Conservation (phyloP, 1,140 invertebrate genomes). For the Lamellibrachia luymesi region DNA sequence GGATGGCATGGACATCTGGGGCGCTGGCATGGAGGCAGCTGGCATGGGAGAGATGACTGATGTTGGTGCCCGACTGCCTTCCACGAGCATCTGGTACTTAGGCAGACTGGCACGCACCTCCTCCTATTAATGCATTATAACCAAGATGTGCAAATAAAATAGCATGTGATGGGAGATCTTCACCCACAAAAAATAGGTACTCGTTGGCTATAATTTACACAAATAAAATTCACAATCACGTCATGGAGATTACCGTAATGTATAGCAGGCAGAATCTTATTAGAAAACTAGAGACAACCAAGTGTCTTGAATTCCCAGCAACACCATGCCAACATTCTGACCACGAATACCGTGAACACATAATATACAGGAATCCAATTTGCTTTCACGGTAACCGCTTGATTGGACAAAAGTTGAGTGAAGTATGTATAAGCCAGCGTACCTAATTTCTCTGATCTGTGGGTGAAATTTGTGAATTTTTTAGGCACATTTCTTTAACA, state of each 20-base stretch:
- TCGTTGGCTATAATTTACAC: neutral
- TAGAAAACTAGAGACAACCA: too few species aligned
- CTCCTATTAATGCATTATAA: conserved; percentile 63
- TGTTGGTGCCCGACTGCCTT: neutral
- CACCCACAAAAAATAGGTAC: neutral
- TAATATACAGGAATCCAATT: too few species aligned
- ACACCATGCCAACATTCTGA: too few species aligned
- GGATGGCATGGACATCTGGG: conserved; percentile 17
- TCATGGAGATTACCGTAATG: neutral
- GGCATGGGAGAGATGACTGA: neutral
- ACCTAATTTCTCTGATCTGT: too few species aligned
- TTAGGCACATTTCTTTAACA: neutral
- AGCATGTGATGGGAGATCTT: neutral
- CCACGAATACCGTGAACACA: too few species aligned
- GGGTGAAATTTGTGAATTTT: neutral
- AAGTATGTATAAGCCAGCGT: too few species aligned
- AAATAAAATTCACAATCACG: neutral
- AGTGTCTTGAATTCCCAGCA: too few species aligned
- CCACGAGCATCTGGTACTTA: conserved; percentile 65
- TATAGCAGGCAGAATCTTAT: too few species aligned
- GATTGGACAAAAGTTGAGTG: too few species aligned
- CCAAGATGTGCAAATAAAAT: neutral
- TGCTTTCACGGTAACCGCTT: too few species aligned
- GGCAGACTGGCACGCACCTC: conserved; percentile 76
- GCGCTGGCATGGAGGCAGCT: neutral